Conservation (phyloP, 2,113 vertebrate genomes). For the Vombatus ursinus region DNA sequence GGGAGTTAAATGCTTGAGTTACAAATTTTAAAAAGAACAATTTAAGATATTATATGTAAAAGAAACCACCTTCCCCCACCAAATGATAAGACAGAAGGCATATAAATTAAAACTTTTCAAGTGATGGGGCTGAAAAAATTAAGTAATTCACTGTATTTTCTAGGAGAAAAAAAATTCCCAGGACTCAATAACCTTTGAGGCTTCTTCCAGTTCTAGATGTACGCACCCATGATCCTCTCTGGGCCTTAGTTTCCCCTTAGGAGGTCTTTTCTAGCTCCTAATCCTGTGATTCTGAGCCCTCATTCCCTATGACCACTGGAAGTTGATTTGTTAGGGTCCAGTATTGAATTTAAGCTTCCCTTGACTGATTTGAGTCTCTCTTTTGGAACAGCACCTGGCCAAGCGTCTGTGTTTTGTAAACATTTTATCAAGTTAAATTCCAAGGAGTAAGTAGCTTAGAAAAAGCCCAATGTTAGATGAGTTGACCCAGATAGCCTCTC, state of each 20-base stretch:
- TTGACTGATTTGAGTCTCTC: not conserved
- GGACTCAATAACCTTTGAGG: not conserved
- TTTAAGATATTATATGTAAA: not conserved
- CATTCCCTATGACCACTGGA: not conserved
- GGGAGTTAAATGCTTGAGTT: not conserved
- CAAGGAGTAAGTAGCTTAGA: constrained; percentile 19
- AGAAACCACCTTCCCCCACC: not conserved
- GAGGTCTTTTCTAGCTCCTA: constrained; percentile 33
- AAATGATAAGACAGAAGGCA: not conserved
- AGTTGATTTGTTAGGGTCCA: constrained; percentile 13
- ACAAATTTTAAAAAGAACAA: not conserved
- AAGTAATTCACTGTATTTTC: not conserved
- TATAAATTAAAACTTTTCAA: not conserved
- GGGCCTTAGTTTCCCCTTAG: constrained; percentile 6
- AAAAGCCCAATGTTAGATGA: constrained; percentile 46
- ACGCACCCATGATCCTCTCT: not conserved
- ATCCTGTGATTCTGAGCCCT: constrained; percentile 18
- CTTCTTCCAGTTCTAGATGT: not conserved
- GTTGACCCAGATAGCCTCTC: constrained; percentile 32
- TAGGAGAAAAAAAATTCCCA: fast-evolving
- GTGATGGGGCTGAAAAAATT: not conserved
- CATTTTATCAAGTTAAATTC: constrained; percentile 55
- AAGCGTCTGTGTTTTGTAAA: constrained; percentile 12
- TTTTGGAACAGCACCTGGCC: not conserved
- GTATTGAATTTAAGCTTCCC: not conserved